Evolutionary conservation across 2,888 invertebrate species (phyloP), one percentile per base, ranked within the genome.

Genomic region (Caradrina clavipalpis): DNA sequence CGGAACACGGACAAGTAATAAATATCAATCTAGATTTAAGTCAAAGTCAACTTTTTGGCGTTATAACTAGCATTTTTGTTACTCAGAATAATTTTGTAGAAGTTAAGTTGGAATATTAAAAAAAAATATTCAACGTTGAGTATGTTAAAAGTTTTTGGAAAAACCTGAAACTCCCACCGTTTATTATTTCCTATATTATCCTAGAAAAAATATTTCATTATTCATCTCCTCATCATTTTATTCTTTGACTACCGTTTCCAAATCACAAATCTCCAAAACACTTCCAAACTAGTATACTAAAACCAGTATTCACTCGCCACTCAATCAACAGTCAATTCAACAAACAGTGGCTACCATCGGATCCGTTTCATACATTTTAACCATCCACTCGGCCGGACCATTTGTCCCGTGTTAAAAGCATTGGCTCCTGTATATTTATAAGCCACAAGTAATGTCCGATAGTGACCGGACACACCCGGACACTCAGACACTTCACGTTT

Each of bases 371-470:
- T 95, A 93, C 95, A 95, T 95, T 95, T 95, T 95, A 94, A 95
- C 86, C 72, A 70, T 83, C 81, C 83, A 76, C 85, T 83, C 76
- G 72, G 54, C 65, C 69, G 68, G 78, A 84, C 90, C 91, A 92
- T 94, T 93, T 94, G 94, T 94, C 93, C 47, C 67, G 70, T 89
- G 90, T 91, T 96, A 95, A 96, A 94, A 95, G 96, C 93, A 96
- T 96, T 96, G 95, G 89, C 95, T 95, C 74, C 87, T 96, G 93
- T 95, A 94, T 96, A 96, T 96, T 95, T 95, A 96, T 96, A 94
- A 94, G 93, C 77, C 73, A 66, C 61, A 35, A 66, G 75, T 76
- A 79, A 79, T 73, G 82, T 69, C 74, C 70, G 73, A 78, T 80
- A 69, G 73, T 76, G 76, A 50, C 51, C 61, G 58, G 77, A 70